Evolutionary conservation across 2,888 invertebrate genomes (phyloP).

Genomic region (Andrena minutula): DNA sequence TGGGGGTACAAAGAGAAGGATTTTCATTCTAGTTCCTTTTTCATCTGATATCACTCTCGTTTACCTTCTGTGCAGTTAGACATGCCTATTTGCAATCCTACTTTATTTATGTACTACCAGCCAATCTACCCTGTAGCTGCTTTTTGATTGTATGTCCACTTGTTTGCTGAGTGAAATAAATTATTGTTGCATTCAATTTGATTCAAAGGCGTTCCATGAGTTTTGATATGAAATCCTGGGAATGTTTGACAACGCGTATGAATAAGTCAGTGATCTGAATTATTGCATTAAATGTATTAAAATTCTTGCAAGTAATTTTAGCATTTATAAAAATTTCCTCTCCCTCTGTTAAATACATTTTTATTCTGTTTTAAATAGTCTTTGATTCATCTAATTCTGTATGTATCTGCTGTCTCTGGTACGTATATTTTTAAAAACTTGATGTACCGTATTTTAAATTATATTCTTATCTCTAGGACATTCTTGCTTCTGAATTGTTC

Average conservation of each 20-base stretch:
- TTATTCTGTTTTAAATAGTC: not conserved
- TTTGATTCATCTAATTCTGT: too few species aligned
- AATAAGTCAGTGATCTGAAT: not conserved
- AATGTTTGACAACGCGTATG: not conserved
- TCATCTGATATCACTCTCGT: slow-evolving; percentile 10
- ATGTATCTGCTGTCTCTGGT: too few species aligned
- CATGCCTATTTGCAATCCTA: not conserved
- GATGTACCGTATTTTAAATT: too few species aligned
- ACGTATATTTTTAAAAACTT: too few species aligned
- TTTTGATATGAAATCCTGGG: not conserved
- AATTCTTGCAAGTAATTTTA: not conserved
- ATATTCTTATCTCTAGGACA: too few species aligned
- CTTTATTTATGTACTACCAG: slow-evolving; percentile 8
- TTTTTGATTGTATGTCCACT: not conserved
- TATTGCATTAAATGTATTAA: not conserved
- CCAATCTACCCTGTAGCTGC: not conserved
- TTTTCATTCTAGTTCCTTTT: slow-evolving; percentile 15
- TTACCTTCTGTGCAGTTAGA: slow-evolving; percentile 10
- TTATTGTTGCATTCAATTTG: slow-evolving; percentile 10
- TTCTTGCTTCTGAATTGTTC: too few species aligned
- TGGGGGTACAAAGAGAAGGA: too few species aligned
- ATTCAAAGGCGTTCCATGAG: not conserved
- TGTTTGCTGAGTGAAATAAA: slow-evolving; percentile 4
- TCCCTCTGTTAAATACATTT: not conserved
- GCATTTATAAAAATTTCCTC: not conserved